Evolutionary conservation across 2,797 vertebrate species (phyloP).

Genomic region (Eleutherodactylus coqui): DNA sequence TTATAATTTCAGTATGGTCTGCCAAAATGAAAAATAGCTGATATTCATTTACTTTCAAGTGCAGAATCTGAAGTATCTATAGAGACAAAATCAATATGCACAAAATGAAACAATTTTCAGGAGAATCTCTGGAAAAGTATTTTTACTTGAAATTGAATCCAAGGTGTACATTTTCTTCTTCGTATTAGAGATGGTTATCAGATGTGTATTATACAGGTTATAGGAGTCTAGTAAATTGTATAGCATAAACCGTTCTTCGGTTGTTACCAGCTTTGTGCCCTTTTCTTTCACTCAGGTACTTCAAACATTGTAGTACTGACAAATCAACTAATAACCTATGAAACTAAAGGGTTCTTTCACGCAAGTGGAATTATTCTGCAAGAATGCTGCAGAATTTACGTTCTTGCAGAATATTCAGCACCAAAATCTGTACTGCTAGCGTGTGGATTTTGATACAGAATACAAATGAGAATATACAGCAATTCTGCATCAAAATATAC

Average conservation of each 20-base stretch:
- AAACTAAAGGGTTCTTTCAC: too few relatives aligned
- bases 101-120: neutral
- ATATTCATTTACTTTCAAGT: neutral
- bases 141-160: neutral
- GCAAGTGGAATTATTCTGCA: too few relatives aligned
- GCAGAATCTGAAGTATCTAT: neutral
- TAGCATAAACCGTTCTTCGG: neutral
- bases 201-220: neutral
- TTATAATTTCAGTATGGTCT: neutral
- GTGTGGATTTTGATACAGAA: too few relatives aligned
- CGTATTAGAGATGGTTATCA: neutral
- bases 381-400: too few relatives aligned
- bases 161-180: neutral
- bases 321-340: neutral
- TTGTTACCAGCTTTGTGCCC: neutral
- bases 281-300: neutral
- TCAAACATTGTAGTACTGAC: neutral
- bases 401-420: too few relatives aligned
- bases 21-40: neutral
- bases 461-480: too few relatives aligned
- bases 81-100: neutral
- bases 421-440: too few relatives aligned
- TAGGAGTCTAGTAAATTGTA: slow-evolving; percentile 2
- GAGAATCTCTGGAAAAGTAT: neutral
- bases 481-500: too few relatives aligned